Percentiles rank a stretch among this genome's conserved stretches.
Evolutionary conservation across 2,888 invertebrate species (phyloP).

Genomic region (Drosophila seclusa): DNA sequence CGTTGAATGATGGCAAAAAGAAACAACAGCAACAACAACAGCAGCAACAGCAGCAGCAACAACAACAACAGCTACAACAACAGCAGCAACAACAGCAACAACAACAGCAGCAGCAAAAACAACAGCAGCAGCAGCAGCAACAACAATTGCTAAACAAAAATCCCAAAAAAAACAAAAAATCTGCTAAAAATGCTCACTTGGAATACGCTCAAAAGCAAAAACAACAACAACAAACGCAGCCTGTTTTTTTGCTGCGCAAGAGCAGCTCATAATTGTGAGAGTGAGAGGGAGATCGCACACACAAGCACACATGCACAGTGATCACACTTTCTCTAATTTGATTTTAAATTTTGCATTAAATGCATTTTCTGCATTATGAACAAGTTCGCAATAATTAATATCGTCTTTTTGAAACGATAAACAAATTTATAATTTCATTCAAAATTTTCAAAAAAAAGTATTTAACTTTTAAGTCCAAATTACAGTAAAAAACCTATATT

Average conservation of each 20-base stretch:
- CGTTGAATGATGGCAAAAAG: slow-evolving; percentile 11
- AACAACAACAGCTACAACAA: too few species aligned
- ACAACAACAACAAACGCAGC: slow-evolving; percentile 27
- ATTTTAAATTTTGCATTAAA: slow-evolving; percentile 7
- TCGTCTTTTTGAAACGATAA: background rate
- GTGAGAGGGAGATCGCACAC: background rate
- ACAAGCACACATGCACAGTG: background rate
- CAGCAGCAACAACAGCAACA: slow-evolving; percentile 17
- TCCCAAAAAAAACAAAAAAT: slow-evolving; percentile 17
- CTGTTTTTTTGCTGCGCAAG: slow-evolving; percentile 33
- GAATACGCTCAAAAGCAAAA: slow-evolving; percentile 26
- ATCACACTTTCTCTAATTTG: background rate
- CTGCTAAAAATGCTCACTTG: slow-evolving; percentile 10
- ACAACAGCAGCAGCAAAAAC: background rate
- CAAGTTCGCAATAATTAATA: background rate
- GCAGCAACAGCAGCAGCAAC: slow-evolving; percentile 15
- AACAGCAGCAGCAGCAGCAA: slow-evolving; percentile 3
- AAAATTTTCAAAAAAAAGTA: slow-evolving; percentile 13
- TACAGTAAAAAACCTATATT: slow-evolving; percentile 4
- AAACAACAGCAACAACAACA: slow-evolving; percentile 5
- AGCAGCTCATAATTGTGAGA: slow-evolving; percentile 36
- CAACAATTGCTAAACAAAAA: background rate
- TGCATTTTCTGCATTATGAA: slow-evolving; percentile 8
- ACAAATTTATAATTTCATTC: background rate
- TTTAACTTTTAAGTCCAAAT: slow-evolving; percentile 13